Conservation (phyloP, 2,888 invertebrate genomes). For the Crioceris asparagi region DNA sequence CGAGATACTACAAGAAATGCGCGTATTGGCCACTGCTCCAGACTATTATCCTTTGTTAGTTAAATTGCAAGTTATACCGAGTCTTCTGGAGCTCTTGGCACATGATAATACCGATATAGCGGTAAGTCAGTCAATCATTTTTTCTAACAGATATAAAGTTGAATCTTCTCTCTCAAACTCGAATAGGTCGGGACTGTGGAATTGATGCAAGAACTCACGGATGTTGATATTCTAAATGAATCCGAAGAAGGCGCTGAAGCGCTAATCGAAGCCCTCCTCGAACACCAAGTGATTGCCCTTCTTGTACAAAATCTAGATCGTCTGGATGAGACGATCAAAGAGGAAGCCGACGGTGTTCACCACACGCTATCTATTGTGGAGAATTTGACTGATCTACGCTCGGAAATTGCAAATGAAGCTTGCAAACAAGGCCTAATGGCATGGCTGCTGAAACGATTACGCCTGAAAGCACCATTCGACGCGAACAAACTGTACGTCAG, state of each 20-base stretch:
- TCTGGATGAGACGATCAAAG: conserved; percentile 84
- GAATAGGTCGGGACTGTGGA: conserved; percentile 41
- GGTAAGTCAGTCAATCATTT: conserved; percentile 23
- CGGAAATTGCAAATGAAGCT: conserved; percentile 73
- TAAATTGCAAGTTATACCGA: conserved; percentile 78
- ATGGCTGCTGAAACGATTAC: conserved; percentile 86
- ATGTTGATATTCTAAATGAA: conserved; percentile 91
- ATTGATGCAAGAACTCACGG: conserved; percentile 76
- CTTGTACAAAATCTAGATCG: conserved; percentile 88
- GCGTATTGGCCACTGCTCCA: conserved; percentile 89
- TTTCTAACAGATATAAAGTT: no score
- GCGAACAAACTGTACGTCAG: conserved; percentile 91
- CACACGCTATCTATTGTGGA: conserved; percentile 84
- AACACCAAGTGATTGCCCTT: conserved; percentile 74
- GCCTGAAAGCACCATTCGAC: conserved; percentile 83
- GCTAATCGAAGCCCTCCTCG: conserved; percentile 76
- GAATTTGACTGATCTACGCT: conserved; percentile 85
- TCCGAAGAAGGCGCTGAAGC: conserved; percentile 84
- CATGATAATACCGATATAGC: conserved; percentile 93
- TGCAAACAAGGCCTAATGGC: conserved; percentile 82
- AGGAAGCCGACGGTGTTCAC: conserved; percentile 93
- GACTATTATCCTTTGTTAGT: conserved; percentile 89
- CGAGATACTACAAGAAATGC: conserved; percentile 75
- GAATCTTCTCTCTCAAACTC: no score
- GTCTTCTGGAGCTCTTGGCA: conserved; percentile 80